Percentiles rank a stretch among this genome's conserved stretches.
Evolutionary conservation across 2,797 vertebrate species (phyloP).

Genomic region (Pseudopleuronectes americanus): DNA sequence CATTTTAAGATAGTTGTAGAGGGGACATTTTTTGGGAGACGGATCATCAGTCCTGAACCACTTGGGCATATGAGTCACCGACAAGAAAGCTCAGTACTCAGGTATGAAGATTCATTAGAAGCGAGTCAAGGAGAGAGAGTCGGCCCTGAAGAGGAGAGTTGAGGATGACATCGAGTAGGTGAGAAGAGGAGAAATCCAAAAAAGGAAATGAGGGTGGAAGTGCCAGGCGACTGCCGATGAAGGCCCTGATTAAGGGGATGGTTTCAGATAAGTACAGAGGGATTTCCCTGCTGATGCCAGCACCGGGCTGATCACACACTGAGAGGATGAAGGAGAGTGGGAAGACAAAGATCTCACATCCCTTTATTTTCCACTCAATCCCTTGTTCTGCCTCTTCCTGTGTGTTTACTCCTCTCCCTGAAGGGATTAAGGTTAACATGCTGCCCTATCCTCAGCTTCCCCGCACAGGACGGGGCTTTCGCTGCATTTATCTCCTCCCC

Average conservation of each 20-base stretch:
- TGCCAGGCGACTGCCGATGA: slow-evolving; percentile 61
- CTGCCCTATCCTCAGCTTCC: slow-evolving; percentile 65
- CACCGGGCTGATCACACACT: slow-evolving; percentile 70
- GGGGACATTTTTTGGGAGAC: slow-evolving; percentile 1
- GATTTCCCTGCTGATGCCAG: slow-evolving; percentile 73
- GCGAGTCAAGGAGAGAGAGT: slow-evolving; percentile 42
- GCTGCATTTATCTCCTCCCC: slow-evolving; percentile 56
- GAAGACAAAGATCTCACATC: slow-evolving; percentile 76
- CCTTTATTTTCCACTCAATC: slow-evolving; percentile 69
- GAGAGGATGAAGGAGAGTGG: slow-evolving; percentile 65
- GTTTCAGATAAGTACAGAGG: slow-evolving; percentile 67
- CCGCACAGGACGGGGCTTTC: slow-evolving; percentile 39
- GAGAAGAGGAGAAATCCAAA: slow-evolving; percentile 29
- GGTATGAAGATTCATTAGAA: slow-evolving; percentile 35
- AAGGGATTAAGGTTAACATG: slow-evolving; percentile 79
- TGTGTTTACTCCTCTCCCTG: slow-evolving; percentile 67
- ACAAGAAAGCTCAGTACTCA: slow-evolving; percentile 15
- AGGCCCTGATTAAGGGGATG: slow-evolving; percentile 74
- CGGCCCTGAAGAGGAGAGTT: slow-evolving; percentile 9
- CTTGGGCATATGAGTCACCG: slow-evolving; percentile 30
- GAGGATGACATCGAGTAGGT: slow-evolving; percentile 42
- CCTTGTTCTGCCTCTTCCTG: slow-evolving; percentile 59
- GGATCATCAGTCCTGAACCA: slow-evolving; percentile 32
- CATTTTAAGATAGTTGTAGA: slow-evolving; percentile 24
- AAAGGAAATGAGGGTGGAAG: slow-evolving; percentile 23